phyloP scores from a whole-genome alignment of 2,113 vertebrate genomes.

The Myotis brandtii region DNA sequence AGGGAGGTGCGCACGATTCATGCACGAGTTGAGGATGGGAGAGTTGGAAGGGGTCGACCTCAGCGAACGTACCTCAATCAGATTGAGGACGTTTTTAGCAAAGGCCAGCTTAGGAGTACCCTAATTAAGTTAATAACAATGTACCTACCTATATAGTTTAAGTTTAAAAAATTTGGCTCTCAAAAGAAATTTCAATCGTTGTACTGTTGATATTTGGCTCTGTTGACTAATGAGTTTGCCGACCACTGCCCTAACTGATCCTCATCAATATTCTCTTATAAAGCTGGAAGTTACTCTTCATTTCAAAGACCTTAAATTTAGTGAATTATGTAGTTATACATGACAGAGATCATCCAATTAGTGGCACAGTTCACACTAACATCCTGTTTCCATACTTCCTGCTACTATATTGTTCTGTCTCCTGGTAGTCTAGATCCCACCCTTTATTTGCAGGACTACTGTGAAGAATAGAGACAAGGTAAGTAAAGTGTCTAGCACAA shows the following conservation, averaged over 20 bases:
- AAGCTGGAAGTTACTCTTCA: neutral
- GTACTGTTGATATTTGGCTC: too few relatives aligned
- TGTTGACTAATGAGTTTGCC: too few relatives aligned
- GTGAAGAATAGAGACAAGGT: neutral
- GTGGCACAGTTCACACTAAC: neutral
- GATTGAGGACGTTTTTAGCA: too few relatives aligned
- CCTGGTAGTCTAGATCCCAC: neutral
- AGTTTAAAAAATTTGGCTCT: too few relatives aligned
- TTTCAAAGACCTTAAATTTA: neutral
- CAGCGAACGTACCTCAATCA: too few relatives aligned
- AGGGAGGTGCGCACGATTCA: too few relatives aligned
- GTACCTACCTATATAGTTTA: too few relatives aligned
- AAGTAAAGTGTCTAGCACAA: neutral
- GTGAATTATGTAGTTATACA: neutral
- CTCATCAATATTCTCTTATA: neutral
- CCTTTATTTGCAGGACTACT: neutral
- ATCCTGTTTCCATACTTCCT: neutral
- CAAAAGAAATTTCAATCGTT: too few relatives aligned
- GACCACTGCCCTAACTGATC: neutral
- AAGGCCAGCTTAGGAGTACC: too few relatives aligned
- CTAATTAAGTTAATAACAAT: too few relatives aligned
- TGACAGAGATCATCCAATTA: neutral
- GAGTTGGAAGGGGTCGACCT: too few relatives aligned
- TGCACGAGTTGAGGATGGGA: too few relatives aligned
- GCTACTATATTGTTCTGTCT: neutral